Evolutionary conservation across 2,888 invertebrate genomes (phyloP), one percentile per base, ranked within the genome.

Genomic region (Galeruca laticollis): DNA sequence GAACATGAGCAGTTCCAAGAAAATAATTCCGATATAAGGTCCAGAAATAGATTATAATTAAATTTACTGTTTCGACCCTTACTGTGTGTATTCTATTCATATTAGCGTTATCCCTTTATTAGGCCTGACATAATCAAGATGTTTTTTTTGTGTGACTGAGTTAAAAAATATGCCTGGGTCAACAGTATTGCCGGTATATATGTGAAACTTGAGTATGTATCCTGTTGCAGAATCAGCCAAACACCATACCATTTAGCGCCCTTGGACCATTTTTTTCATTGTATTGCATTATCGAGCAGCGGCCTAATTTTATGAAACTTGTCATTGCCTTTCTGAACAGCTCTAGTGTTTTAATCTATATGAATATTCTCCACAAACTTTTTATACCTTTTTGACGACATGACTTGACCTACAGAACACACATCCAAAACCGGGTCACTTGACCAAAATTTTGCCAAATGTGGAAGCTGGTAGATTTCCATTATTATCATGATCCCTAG

Each of bases 191-290:
- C 33, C 40, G 81, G 60, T 76, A 65, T 78, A 78, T 15, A 78
- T 73, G 31, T 80, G 72, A 76, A 82, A 80, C 43, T 79, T 63
- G 37, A 60, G 73, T 13, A 78, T 66, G 69, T 76, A 78, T 11
- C 78, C 78, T 20, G 59, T 57, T 26, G 3, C 15, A 20, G 68
- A 40, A 21, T 68, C 62, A 18, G 68, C 68, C 47, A 56, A 57
- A 52, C 62, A 68, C 61, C 57, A 68, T 13, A 68, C 68, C n/a
- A 57, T 68, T 47, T 68, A 68, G 10, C 68, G 56, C 5, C 62
- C n/a, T 47, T 68, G 61, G 2, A 68, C 35, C 5, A 31, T 54
- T 26, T 61, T 43, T 26, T 49, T 66, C 3, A 56, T 69, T 70
- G 51, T 74, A 76, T 56, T 77, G 75, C 54, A 75, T 76, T 37